A percentile compares a stretch with the other conserved stretches of the same genome.
Conservation (phyloP, 2,888 invertebrate species). For the Monochamus alternatus region DNA sequence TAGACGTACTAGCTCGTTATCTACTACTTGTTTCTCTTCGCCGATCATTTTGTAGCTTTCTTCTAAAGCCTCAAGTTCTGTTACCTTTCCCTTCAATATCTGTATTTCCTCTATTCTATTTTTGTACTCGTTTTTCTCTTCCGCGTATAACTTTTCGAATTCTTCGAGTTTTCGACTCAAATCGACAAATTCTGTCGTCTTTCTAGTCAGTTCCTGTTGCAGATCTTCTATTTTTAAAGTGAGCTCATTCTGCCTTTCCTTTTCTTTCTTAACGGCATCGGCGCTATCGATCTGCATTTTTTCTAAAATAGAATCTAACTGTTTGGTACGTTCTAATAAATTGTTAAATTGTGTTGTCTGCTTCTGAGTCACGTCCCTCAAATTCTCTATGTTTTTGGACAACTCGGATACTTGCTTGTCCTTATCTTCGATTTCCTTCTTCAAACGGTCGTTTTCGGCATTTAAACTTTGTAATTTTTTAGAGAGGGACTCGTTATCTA, state of each 20-base stretch:
- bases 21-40: slow-evolving; percentile 37
- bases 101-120: slow-evolving; percentile 33
- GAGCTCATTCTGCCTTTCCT: slow-evolving; percentile 47
- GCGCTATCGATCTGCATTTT: slow-evolving; percentile 41
- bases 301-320: slow-evolving; percentile 38
- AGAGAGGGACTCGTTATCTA: slow-evolving; percentile 1
- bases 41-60: slow-evolving; percentile 33
- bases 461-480: slow-evolving; percentile 25
- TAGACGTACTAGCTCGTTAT: slow-evolving; percentile 43
- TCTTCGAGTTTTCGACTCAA: slow-evolving; percentile 34
- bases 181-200: slow-evolving; percentile 34
- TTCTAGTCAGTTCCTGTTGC: slow-evolving; percentile 39
- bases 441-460: slow-evolving; percentile 36
- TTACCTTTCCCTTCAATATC: slow-evolving; percentile 27
- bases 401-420: slow-evolving; percentile 40
- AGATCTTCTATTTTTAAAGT: slow-evolving; percentile 44
- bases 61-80: slow-evolving; percentile 39
- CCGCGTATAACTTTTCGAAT: slow-evolving; percentile 38
- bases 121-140: slow-evolving; percentile 35
- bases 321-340: slow-evolving; percentile 47
- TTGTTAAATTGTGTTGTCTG: slow-evolving; percentile 51
- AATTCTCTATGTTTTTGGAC: slow-evolving; percentile 34
- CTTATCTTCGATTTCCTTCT: slow-evolving; percentile 37
- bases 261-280: slow-evolving; percentile 49
- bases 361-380: slow-evolving; percentile 42